Evolutionary conservation across 1,140 invertebrate genomes (phyloP), one percentile per base, ranked within the genome.

Genomic region (Manduca sexta): DNA sequence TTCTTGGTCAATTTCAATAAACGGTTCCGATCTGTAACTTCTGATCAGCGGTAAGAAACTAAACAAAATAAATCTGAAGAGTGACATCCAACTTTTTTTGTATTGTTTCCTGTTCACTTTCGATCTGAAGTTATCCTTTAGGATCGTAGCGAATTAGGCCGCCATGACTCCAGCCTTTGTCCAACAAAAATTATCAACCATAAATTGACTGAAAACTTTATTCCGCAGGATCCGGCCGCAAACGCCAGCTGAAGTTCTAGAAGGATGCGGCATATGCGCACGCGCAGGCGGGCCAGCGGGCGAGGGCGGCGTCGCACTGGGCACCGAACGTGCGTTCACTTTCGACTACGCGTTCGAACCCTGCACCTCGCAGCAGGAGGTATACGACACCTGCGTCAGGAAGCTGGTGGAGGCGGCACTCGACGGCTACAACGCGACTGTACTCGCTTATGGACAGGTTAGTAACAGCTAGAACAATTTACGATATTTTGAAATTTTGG

Each of bases 321-420:
- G 97, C 38, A 92, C 93, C 12, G 97, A 99, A 80, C 95, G 97
- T 73, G 92, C 94, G 29, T 99, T 99, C 87, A 99, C 98, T 4
- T 99, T 98, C 83, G 97, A 99, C 86, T 93, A 94, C 87, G 97
- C 99, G 3, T 97, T 98, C 75, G 95, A 97, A 74, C 92, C 90
- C 3, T 88, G 87, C 44, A 87, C 89, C n/a, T 88, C 88, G 59
- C 92, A 95, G 88, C 75, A 92, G 40, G 87, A 90, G 12, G 87
- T 99, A 16, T 99, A 98, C 74, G 89, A 92, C n/a, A 90, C 88
- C 0, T 97, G 95, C 77, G 96, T 98, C 16, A 89, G 91, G 33
- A 88, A 90, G 16, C 89, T 99, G 2, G 92, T 99, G 18, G 92
- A 95, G 48, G 93, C 94, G 7, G 94, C 94, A 0, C 87, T 97